phyloP scores from a whole-genome alignment of 2,888 invertebrate genomes.

The Pardosa pseudoannulata region DNA sequence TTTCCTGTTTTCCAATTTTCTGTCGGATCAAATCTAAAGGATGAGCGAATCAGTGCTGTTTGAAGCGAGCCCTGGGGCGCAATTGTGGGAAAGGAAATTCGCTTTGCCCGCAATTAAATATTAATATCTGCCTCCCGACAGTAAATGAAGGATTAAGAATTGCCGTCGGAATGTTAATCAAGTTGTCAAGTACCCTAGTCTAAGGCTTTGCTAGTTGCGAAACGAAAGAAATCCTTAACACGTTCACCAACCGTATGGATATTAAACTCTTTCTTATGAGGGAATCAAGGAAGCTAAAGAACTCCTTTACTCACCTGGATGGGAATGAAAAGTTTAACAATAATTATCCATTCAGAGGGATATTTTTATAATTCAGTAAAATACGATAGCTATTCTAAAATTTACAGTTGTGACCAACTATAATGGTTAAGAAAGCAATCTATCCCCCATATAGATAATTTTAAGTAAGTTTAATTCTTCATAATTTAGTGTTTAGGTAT shows the following conservation, averaged over 20 bases:
- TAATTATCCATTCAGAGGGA: too few species aligned
- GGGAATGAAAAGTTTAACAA: too few species aligned
- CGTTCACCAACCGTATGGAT: slow-evolving; percentile 10
- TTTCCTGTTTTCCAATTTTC: neutral
- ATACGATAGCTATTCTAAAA: too few species aligned
- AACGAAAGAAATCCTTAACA: slow-evolving; percentile 34
- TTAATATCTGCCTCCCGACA: slow-evolving; percentile 40
- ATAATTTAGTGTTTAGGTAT: too few species aligned
- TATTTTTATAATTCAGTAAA: too few species aligned
- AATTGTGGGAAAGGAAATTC: slow-evolving; percentile 29
- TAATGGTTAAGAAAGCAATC: too few species aligned
- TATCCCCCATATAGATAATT: too few species aligned
- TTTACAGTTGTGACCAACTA: too few species aligned
- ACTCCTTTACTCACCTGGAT: too few species aligned
- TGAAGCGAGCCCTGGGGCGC: neutral
- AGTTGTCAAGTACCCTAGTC: slow-evolving; percentile 57
- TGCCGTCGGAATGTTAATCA: slow-evolving; percentile 50
- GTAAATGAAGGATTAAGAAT: slow-evolving; percentile 45
- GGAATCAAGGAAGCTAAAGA: slow-evolving; percentile 4
- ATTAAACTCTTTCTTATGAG: slow-evolving; percentile 10
- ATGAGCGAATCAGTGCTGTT: neutral
- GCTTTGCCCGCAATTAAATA: slow-evolving; percentile 39
- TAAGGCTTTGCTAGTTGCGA: slow-evolving; percentile 17
- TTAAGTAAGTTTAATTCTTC: too few species aligned
- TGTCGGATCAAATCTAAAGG: neutral